Evolutionary conservation across 2,888 invertebrate genomes (phyloP).

Genomic region (Pristionchus arcanus): DNA sequence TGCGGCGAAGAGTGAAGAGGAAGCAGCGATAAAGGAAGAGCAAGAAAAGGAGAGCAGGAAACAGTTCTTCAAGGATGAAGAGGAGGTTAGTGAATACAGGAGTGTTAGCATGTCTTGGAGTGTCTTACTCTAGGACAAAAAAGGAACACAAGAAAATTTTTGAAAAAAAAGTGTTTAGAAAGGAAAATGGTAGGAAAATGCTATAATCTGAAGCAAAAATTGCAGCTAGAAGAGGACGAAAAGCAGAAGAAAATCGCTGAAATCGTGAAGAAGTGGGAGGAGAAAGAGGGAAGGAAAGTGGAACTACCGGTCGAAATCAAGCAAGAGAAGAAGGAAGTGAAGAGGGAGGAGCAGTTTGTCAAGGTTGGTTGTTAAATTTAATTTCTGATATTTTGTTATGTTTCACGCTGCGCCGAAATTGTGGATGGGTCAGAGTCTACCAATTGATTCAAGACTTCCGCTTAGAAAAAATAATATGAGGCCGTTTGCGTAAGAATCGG

Average conservation of each 20-base stretch:
- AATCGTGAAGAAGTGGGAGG: slow-evolving; percentile 17
- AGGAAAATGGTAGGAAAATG: neutral
- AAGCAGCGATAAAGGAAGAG: slow-evolving; percentile 58
- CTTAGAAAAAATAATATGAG: too few species aligned
- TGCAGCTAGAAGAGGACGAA: slow-evolving; percentile 30
- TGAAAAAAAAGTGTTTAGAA: neutral
- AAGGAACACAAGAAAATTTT: too few species aligned
- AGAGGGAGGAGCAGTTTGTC: slow-evolving; percentile 18
- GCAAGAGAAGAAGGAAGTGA: neutral
- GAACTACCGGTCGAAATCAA: neutral
- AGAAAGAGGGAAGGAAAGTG: slow-evolving; percentile 7
- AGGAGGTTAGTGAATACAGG: slow-evolving; percentile 51
- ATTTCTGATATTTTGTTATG: neutral
- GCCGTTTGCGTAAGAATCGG: too few species aligned
- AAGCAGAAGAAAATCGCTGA: slow-evolving; percentile 5
- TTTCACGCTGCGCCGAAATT: neutral
- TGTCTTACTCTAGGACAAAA: too few species aligned
- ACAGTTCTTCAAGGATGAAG: slow-evolving; percentile 38
- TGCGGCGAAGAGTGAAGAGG: slow-evolving; percentile 49
- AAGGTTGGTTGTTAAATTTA: neutral
- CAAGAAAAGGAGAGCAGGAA: slow-evolving; percentile 55
- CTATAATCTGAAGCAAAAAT: neutral
- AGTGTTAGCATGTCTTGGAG: too few species aligned
- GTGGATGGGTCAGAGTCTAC: too few species aligned
- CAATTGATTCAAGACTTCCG: too few species aligned